Base-by-base conservation (phyloP, 2,113 vertebrate species). In the Odobenus rosmarus region DNA sequence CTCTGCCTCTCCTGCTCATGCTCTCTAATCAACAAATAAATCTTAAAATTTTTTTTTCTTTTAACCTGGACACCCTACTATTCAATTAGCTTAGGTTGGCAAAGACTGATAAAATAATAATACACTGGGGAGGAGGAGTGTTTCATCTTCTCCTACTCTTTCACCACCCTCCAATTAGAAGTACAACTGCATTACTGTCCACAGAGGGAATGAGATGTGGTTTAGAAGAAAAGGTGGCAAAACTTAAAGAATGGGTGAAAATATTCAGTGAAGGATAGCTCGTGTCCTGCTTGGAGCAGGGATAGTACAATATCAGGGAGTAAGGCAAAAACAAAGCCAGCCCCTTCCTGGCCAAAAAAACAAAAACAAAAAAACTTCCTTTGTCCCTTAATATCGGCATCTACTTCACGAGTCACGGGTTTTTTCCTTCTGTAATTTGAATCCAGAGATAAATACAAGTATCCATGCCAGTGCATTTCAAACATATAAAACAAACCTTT, bases 31-130 rank as follows among this genome's bases (percentile, higher is more conserved):
- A 67, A 53, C 51, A 53, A 53, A 67, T n/a, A 67, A n/a, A n/a
- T 67, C 64, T n/a, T 67, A 24, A 59, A 59, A 21, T 7, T 7
- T 57, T 57, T 57, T 97, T 96, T 96, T 80, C 36, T 77, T 91
- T 98, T 97, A 98, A 97, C 67, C 90, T 98, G 89, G 95, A 96
- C 91, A 79, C 96, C 83, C 93, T 85, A 95, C 1, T 97, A 21
- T 90, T 98, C 96, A 97, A 79, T 95, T 31, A 95, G 88, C 83
- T 96, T 93, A 71, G 33, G 67, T 96, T 95, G 96, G 97, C 14
- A 53, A 77, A 96, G 90, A 67, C 24, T 61, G 62, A 69, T 95
- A 94, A 89, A 0, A 80, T 0, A 96, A 39, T 1, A 24, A 84
- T 96, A 94, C 95, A 87, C 31, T 33, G 39, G 74, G 94, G 92